Conservation (phyloP, 2,888 invertebrate species). For the Leucania comma region DNA sequence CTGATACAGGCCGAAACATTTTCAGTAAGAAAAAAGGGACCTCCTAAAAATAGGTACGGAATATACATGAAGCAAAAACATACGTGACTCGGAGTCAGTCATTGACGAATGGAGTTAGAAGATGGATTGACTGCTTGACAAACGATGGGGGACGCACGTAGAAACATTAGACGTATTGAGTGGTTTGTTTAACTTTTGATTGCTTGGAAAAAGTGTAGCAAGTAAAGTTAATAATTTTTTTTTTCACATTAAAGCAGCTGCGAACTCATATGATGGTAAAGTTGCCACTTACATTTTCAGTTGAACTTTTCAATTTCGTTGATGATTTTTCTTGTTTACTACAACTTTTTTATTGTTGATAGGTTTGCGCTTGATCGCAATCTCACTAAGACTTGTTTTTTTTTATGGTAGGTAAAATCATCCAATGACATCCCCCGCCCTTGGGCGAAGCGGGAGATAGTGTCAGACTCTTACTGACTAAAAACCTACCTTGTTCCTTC, state of each 20-base stretch:
- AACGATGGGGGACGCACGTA: slow-evolving; percentile 76
- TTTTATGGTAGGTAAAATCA: no score
- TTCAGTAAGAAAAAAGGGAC: slow-evolving; percentile 26
- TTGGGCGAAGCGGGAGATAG: no score
- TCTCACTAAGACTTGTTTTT: no score
- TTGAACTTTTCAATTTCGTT: not conserved
- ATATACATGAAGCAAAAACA: slow-evolving; percentile 57
- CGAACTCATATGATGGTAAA: not conserved
- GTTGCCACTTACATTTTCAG: not conserved
- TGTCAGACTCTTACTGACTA: no score
- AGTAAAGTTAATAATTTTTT: not conserved
- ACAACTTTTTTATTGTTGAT: no score
- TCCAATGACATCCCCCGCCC: no score
- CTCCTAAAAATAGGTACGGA: slow-evolving; percentile 26
- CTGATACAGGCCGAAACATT: slow-evolving; percentile 23
- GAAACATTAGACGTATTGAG: slow-evolving; percentile 55
- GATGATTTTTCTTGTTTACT: not conserved
- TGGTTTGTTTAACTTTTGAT: slow-evolving; percentile 44
- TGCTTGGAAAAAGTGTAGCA: slow-evolving; percentile 15
- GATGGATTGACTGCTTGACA: slow-evolving; percentile 82
- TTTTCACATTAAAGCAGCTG: not conserved
- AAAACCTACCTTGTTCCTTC: no score
- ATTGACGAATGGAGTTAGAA: slow-evolving; percentile 81
- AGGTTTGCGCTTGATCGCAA: no score
- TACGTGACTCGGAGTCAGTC: slow-evolving; percentile 62